Percentiles rank a stretch among this genome's conserved stretches.
These are phyloP conservation scores for Leptodactylus fuscus DNA, from an alignment of 2,113 vertebrate genomes.

Conservation along the genomic window DNA sequence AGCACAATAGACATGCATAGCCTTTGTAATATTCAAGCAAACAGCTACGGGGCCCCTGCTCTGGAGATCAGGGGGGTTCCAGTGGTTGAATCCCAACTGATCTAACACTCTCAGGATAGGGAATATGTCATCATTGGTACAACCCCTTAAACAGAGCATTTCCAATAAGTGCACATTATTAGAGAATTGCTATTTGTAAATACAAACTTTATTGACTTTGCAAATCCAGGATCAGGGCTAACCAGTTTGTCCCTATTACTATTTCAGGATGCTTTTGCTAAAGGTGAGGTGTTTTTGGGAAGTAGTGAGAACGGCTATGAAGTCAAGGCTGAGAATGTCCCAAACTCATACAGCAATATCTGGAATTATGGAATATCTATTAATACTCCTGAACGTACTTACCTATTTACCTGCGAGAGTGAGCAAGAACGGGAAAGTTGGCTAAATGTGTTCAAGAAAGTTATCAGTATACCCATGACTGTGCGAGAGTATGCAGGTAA, in stretches of 20 bases:
- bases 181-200: no score
- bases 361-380: slow-evolving; percentile 88
- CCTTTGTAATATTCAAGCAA: no score
- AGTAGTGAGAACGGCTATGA: slow-evolving; percentile 81
- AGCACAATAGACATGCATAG: no score
- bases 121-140: no score
- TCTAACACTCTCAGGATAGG: no score
- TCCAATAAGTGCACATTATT: no score
- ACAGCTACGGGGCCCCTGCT: no score
- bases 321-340: slow-evolving; percentile 71
- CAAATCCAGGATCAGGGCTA: background rate
- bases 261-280: slow-evolving; percentile 87
- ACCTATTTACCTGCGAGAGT: slow-evolving; percentile 86
- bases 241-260: background rate
- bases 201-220: background rate
- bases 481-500: slow-evolving; percentile 88
- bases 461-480: slow-evolving; percentile 82
- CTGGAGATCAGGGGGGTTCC: no score
- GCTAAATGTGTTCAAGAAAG: slow-evolving; percentile 77
- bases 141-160: no score
- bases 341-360: slow-evolving; percentile 75
- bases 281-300: slow-evolving; percentile 88
- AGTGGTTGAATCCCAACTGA: no score
- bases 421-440: slow-evolving; percentile 85
- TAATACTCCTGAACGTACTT: slow-evolving; percentile 83